phyloP scores from a whole-genome alignment of 2,888 invertebrate species.

The Therioaphis trifolii region DNA sequence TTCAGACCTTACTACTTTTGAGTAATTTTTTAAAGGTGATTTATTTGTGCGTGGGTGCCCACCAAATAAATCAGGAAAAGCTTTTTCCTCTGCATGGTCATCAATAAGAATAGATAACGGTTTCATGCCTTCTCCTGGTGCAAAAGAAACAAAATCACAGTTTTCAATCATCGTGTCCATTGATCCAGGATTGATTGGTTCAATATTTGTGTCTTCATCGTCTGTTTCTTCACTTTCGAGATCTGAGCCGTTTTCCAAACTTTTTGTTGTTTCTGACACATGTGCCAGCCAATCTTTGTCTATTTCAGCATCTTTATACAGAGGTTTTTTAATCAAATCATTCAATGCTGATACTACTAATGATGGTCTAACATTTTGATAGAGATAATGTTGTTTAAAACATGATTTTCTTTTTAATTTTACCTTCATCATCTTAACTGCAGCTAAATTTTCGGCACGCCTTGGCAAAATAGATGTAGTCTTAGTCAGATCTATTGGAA shows the following conservation, averaged over 20 bases:
- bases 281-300: too few species aligned
- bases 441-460: slow-evolving; percentile 1
- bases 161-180: slow-evolving; percentile 11
- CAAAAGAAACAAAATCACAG: slow-evolving; percentile 29
- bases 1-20: neutral
- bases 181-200: too few species aligned
- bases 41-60: slow-evolving; percentile 6
- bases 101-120: slow-evolving; percentile 22
- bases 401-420: too few species aligned
- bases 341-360: too few species aligned
- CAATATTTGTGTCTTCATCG: too few species aligned
- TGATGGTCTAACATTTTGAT: too few species aligned
- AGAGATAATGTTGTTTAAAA: too few species aligned
- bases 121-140: slow-evolving; percentile 55
- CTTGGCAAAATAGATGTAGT: slow-evolving; percentile 7
- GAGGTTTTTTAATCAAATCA: too few species aligned
- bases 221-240: too few species aligned
- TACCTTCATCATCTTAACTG: neutral
- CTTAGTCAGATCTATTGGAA: neutral
- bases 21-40: slow-evolving; percentile 3
- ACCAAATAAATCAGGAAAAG: slow-evolving; percentile 7
- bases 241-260: too few species aligned
- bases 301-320: too few species aligned
- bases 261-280: too few species aligned
- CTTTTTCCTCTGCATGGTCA: neutral